Evolutionary conservation across 2,113 vertebrate genomes (phyloP).

Genomic region (Pampusana beccarii): DNA sequence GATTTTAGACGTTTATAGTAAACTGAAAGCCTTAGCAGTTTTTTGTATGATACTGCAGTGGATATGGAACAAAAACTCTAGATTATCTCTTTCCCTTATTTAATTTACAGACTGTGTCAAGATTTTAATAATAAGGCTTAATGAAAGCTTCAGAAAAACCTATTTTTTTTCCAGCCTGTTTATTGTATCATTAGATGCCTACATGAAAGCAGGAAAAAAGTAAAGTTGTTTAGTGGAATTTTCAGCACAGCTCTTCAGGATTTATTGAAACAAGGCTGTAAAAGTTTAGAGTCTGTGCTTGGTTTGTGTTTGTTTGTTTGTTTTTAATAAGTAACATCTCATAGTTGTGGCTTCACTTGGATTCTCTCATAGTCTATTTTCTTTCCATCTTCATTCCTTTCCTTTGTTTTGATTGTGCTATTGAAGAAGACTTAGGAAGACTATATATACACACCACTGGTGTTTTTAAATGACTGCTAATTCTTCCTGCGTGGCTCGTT

Average conservation of each 20-base stretch:
- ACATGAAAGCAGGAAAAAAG: not conserved
- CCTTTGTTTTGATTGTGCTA: not conserved
- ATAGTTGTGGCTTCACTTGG: not conserved
- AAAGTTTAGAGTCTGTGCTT: not conserved
- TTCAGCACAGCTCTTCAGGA: not conserved
- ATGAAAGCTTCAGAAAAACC: not conserved
- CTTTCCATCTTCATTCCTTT: not conserved
- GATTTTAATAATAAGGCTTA: slow-evolving; percentile 4
- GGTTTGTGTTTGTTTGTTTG: not conserved
- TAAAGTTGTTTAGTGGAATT: not conserved
- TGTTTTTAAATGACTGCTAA: not conserved
- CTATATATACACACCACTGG: not conserved
- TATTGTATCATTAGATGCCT: not conserved
- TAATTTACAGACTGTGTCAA: not conserved
- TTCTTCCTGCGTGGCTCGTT: not conserved
- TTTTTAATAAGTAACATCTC: not conserved
- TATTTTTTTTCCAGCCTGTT: not conserved
- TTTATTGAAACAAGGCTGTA: not conserved
- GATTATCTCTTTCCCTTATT: not conserved
- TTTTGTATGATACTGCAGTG: not conserved
- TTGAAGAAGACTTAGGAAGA: not conserved
- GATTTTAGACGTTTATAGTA: not conserved
- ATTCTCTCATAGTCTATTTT: not conserved
- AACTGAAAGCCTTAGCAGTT: not conserved
- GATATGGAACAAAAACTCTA: not conserved